Evolutionary conservation across 64 coral and sea anemone genomes (phyloP).

Genomic region (Stylophora pistillata): DNA sequence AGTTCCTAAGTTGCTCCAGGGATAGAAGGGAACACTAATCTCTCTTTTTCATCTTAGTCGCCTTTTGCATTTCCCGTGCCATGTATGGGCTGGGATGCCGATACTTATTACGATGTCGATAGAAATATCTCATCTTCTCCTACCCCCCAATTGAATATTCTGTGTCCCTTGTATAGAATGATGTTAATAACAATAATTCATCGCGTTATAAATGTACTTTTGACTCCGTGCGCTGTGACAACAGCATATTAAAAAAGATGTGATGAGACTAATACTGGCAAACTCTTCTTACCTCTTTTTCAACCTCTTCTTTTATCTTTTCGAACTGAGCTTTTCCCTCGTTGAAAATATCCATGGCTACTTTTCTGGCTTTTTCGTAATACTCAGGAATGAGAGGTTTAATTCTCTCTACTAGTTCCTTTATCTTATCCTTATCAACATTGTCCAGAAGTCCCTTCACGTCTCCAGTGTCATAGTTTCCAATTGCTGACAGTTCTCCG

Average conservation of each 20-base stretch:
- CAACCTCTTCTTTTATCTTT: slow-evolving; percentile 65
- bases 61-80: no score
- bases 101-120: no score
- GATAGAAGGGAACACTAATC: no score
- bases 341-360: slow-evolving; percentile 53
- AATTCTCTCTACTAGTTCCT: slow-evolving; percentile 61
- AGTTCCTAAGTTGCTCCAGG: no score
- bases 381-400: slow-evolving; percentile 66
- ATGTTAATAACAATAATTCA: no score
- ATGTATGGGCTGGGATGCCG: no score
- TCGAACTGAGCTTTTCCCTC: slow-evolving; percentile 55
- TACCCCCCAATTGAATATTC: no score
- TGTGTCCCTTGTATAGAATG: no score
- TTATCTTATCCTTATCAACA: slow-evolving; percentile 58
- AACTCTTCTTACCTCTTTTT: slow-evolving; percentile 46
- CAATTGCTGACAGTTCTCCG: slow-evolving; percentile 58
- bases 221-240: not conserved
- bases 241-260: not conserved
- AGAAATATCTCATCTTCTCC: no score
- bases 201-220: no score
- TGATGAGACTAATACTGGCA: not conserved
- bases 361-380: slow-evolving; percentile 35
- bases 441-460: slow-evolving; percentile 65
- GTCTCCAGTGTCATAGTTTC: slow-evolving; percentile 68
- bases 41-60: no score